These are phyloP conservation scores for Scaptomyza pallida DNA, from an alignment of 1,140 invertebrate species.

Conservation along the genomic window DNA sequence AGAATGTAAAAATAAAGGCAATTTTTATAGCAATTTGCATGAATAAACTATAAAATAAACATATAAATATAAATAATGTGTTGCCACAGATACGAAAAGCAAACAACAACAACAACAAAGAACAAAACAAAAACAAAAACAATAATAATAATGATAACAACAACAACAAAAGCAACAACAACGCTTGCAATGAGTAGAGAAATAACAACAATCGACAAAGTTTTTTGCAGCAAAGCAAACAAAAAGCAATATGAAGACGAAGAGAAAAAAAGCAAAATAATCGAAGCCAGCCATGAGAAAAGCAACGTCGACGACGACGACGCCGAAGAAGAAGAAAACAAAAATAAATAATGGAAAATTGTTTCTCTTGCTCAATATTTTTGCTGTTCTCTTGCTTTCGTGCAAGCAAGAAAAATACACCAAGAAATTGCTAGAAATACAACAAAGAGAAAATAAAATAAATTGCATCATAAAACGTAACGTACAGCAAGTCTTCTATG, in stretches of 20 bases:
- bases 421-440: constrained; percentile 70
- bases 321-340: constrained; percentile 35
- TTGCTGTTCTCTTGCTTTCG: constrained; percentile 9
- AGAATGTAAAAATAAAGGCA: constrained; percentile 77
- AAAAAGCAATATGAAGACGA: constrained; percentile 48
- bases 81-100: constrained; percentile 68
- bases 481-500: constrained; percentile 5
- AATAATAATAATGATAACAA: neutral
- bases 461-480: constrained; percentile 75
- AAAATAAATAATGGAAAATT: constrained; percentile 59
- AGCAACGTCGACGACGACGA: constrained; percentile 12
- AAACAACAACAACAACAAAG: constrained; percentile 41
- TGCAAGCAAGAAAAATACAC: constrained; percentile 67
- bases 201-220: constrained; percentile 48
- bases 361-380: constrained; percentile 47
- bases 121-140: constrained; percentile 19
- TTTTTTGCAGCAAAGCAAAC: constrained; percentile 54
- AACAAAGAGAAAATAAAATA: constrained; percentile 78
- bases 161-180: constrained; percentile 22
- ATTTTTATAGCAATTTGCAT: constrained; percentile 82
- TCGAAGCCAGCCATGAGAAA: constrained; percentile 57
- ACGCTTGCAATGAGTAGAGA: constrained; percentile 22
- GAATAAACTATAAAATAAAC: constrained; percentile 83
- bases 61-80: constrained; percentile 81
- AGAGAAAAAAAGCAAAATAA: constrained; percentile 55